Base-by-base conservation (phyloP, 2,113 vertebrate genomes). In the Lichenostomus cassidix region DNA sequence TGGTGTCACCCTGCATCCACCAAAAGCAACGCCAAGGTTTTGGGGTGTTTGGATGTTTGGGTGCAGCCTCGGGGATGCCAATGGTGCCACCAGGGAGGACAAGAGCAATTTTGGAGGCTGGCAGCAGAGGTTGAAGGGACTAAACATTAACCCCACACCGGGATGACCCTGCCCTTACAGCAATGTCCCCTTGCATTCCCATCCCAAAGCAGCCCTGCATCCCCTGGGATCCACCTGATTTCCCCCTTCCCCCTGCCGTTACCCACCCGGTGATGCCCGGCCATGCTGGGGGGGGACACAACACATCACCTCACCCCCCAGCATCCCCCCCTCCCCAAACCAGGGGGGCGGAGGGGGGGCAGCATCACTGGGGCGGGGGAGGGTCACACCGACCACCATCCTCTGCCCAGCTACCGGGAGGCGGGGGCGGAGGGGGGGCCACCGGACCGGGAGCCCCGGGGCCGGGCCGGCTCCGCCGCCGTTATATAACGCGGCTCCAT, bases 401-500 rank as follows among this genome's bases (percentile, higher is more conserved):
- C 46, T 70, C 79, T 3, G 63, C 20, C 44, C 24, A 84, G 84
- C 44, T 29, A 29, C 65, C 7, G 59, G 49, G 46, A 46, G n/a
- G 39, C 44, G 35, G 46, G 15, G 15, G 50, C 28, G 41, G 35
- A 8, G 22, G 22, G 53, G 65, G 29, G 39, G 37, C 50, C 41
- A 27, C 76, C 29, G 67, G 60, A 53, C 73, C 69, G 65, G 24
- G 80, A 69, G 65, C 67, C 76, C 71, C 60, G 49, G 60, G 81
- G 82, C 82, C 82, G 49, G 53, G 85, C 75, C 37, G 71, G 75
- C 74, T 65, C 88, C 44, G 82, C 63, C 73, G 92, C 79, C 55
- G 87, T 97, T 96, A 96, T 74, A 80, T 96, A 98, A 97, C 90
- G 87, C 53, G 46, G 67, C 60, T 33, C 50, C 31, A 85, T 73